Conservation (phyloP, 1,140 invertebrate species). For the Vollenhovia emeryi region DNA sequence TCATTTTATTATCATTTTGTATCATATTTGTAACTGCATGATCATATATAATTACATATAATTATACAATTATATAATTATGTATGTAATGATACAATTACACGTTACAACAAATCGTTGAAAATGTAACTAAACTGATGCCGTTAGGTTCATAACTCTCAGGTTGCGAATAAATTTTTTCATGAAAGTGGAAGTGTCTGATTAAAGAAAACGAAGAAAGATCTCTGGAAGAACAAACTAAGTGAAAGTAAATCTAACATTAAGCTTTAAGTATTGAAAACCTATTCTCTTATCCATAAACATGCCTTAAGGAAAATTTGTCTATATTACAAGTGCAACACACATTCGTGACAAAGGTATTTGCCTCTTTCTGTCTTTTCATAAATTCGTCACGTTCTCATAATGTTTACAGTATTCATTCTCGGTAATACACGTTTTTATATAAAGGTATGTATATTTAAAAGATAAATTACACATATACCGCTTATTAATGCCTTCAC, state of each 20-base stretch:
- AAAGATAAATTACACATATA: conserved; percentile 56
- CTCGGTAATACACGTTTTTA: conserved; percentile 36
- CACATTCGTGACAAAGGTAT: conserved; percentile 34
- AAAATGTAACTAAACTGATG: not conserved
- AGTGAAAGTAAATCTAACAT: not conserved
- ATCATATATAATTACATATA: not conserved
- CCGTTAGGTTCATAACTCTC: not conserved
- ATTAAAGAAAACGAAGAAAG: not conserved
- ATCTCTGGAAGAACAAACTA: conserved; percentile 43
- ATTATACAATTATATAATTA: conserved; percentile 8
- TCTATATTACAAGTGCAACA: conserved; percentile 45
- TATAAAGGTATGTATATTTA: conserved; percentile 43
- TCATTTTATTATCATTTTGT: not conserved
- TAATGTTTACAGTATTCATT: conserved; percentile 33
- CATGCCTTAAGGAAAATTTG: conserved; percentile 28
- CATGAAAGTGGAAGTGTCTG: not conserved
- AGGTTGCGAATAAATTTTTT: not conserved
- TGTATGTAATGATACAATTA: conserved; percentile 9
- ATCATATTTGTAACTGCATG: conserved; percentile 6
- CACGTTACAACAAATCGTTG: not conserved
- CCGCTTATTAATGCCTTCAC: conserved; percentile 43
- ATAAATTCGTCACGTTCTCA: conserved; percentile 6
- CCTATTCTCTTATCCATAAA: conserved; percentile 26
- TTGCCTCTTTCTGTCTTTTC: not conserved
- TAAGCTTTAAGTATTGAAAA: conserved; percentile 45